Conservation (phyloP, 2,888 invertebrate genomes). For the Drosophila stalkeri region DNA sequence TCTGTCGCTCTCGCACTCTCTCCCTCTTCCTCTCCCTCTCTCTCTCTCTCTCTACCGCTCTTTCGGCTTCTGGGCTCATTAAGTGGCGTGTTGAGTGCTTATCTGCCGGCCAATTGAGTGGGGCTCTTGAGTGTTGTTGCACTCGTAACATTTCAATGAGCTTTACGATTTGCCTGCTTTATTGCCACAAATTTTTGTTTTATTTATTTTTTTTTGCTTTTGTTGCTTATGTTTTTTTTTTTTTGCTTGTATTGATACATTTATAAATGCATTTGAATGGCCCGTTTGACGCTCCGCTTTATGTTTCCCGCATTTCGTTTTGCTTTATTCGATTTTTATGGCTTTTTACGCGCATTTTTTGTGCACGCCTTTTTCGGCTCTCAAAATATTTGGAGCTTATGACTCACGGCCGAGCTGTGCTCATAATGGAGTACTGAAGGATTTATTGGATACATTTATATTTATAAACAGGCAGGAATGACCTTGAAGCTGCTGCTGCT, state of each 20-base stretch:
- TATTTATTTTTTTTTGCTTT: slow-evolving; percentile 10
- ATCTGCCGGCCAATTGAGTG: slow-evolving; percentile 67
- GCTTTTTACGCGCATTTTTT: slow-evolving; percentile 58
- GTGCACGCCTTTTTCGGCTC: slow-evolving; percentile 45
- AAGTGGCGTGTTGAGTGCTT: slow-evolving; percentile 73
- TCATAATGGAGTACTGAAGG: slow-evolving; percentile 51
- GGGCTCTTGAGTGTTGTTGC: slow-evolving; percentile 69
- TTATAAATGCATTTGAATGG: slow-evolving; percentile 71
- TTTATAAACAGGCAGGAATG: slow-evolving; percentile 3
- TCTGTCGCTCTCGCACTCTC: slow-evolving; percentile 10
- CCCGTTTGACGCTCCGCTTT: slow-evolving; percentile 47
- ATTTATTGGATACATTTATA: slow-evolving; percentile 41
- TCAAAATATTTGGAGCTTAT: slow-evolving; percentile 40
- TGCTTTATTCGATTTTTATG: slow-evolving; percentile 64
- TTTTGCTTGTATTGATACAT: slow-evolving; percentile 49
- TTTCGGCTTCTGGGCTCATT: slow-evolving; percentile 63
- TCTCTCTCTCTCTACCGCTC: slow-evolving; percentile 11
- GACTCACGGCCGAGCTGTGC: slow-evolving; percentile 57
- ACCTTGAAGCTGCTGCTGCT: neutral
- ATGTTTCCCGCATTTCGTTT: slow-evolving; percentile 58
- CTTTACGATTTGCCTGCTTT: slow-evolving; percentile 60
- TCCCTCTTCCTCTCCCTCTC: slow-evolving; percentile 6
- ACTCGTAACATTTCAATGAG: slow-evolving; percentile 73
- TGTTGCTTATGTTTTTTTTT: slow-evolving; percentile 7
- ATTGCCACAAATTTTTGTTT: slow-evolving; percentile 43